Percentiles rank a stretch among this genome's conserved stretches.
These are phyloP conservation scores for Discoglossus pictus DNA, from an alignment of 2,797 vertebrate species.

Conservation along the genomic window DNA sequence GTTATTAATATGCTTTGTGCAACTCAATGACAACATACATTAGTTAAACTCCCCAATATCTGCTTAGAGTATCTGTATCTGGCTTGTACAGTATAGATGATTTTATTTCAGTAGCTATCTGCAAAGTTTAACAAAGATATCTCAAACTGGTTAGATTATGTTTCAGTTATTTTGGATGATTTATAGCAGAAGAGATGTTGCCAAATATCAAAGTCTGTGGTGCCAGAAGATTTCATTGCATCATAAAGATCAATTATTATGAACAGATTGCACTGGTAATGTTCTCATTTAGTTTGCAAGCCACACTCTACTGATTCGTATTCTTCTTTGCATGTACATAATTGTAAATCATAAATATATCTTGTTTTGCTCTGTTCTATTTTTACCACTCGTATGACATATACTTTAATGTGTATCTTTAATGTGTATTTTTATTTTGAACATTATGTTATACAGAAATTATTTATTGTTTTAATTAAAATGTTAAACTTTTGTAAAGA, in stretches of 20 bases:
- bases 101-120: too few relatives aligned
- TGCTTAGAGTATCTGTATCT: too few relatives aligned
- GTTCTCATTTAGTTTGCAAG: slow-evolving; percentile 14
- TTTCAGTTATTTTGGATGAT: not conserved
- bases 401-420: too few relatives aligned
- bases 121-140: too few relatives aligned
- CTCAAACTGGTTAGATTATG: not conserved
- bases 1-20: too few relatives aligned
- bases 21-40: too few relatives aligned
- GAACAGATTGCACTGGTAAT: slow-evolving; percentile 36
- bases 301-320: slow-evolving; percentile 11
- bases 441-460: too few relatives aligned
- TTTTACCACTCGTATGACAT: slow-evolving; percentile 32
- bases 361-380: slow-evolving; percentile 17
- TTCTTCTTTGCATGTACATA: not conserved
- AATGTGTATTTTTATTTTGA: too few relatives aligned
- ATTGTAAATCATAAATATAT: not conserved
- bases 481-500: too few relatives aligned
- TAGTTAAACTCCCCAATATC: too few relatives aligned
- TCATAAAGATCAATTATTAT: slow-evolving; percentile 29
- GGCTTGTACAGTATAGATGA: too few relatives aligned
- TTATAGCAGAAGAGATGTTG: slow-evolving; percentile 1
- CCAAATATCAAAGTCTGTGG: slow-evolving; percentile 13
- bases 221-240: slow-evolving; percentile 15
- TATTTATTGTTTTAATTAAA: too few relatives aligned